Evolutionary conservation across 2,113 vertebrate genomes (phyloP), one percentile per base, ranked within the genome.

Genomic region (Lampris incognitus): DNA sequence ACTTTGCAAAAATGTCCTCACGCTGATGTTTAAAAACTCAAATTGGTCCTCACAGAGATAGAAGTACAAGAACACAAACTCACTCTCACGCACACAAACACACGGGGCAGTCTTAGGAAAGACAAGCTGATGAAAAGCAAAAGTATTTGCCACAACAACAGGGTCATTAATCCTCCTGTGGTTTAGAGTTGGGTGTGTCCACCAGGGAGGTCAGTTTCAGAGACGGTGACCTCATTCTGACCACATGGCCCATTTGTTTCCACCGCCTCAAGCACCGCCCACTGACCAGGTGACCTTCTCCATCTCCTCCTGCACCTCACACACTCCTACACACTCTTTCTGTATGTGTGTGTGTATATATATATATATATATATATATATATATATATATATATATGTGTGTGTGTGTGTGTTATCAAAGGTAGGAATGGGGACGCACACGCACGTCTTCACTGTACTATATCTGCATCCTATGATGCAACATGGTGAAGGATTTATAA

Each of bases 161-260:
- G n/a, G 65, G 46, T 49, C 46, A 46, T 82, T 54, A 68, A 56
- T 69, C 66, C 41, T 13, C 8, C 7, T 3, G 46, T 42, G 24
- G 38, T 58, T 62, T 36, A 52, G 13, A 66, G 50, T 52, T 58
- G 57, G 39, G 42, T 0, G 24, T 67, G 50, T 82, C 62, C 67
- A 82, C 69, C 49, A 55, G 56, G 69, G 82, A 54, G 51, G 10
- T 54, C 68, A 46, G 44, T 46, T 4, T 46, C 7, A 5, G 4
- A 46, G 24, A 1, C 54, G 72, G 49, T 72, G 69, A 69, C 76
- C 76, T 79, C 68, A 83, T 41, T 9, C 48, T 69, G 74, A 74
- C 70, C 64, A 49, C 49, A 51, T 44, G 59, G 48, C 57, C 66
- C 55, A 49, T 36, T 24, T 24, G 24, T 24, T 24, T 24, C 24